A percentile compares a stretch with the other conserved stretches of the same genome.
Evolutionary conservation across 2,797 vertebrate species (phyloP).

Genomic region (Pangasius krempfi): DNA sequence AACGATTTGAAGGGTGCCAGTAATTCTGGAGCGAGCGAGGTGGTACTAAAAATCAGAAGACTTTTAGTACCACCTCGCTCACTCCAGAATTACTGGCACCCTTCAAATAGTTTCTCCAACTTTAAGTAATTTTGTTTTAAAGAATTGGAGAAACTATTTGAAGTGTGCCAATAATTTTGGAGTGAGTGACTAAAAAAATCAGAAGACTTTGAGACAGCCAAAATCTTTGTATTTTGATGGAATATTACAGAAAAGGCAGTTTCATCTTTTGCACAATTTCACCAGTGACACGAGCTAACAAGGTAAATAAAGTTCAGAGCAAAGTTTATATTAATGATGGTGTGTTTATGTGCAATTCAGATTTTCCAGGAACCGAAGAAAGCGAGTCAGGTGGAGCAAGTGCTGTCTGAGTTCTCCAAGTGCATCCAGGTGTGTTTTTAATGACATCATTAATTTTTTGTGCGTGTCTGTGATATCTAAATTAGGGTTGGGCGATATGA

Average conservation of each 20-base stretch:
- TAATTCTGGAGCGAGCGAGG: not conserved
- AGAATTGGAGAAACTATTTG: not conserved
- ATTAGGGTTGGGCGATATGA: not conserved
- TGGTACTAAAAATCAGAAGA: not conserved
- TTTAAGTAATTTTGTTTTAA: not conserved
- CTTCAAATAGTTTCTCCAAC: too few species aligned
- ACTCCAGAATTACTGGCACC: too few species aligned
- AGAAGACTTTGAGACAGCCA: not conserved
- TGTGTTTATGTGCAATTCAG: constrained; percentile 65
- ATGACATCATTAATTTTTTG: not conserved
- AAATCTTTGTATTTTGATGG: not conserved
- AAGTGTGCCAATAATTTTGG: not conserved
- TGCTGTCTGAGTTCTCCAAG: constrained; percentile 86
- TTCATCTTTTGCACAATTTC: not conserved
- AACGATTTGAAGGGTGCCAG: not conserved
- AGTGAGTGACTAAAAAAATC: not conserved
- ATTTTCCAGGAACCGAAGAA: constrained; percentile 95
- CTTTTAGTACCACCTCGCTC: too few species aligned
- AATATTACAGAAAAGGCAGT: not conserved
- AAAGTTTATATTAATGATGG: not conserved
- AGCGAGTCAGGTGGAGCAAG: constrained; percentile 89
- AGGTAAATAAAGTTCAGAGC: not conserved
- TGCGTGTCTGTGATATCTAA: not conserved
- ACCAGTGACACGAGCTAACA: not conserved
- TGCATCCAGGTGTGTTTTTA: constrained; percentile 84